Conservation (phyloP, 2,797 vertebrate genomes). For the Silurus lanzhouensis region DNA sequence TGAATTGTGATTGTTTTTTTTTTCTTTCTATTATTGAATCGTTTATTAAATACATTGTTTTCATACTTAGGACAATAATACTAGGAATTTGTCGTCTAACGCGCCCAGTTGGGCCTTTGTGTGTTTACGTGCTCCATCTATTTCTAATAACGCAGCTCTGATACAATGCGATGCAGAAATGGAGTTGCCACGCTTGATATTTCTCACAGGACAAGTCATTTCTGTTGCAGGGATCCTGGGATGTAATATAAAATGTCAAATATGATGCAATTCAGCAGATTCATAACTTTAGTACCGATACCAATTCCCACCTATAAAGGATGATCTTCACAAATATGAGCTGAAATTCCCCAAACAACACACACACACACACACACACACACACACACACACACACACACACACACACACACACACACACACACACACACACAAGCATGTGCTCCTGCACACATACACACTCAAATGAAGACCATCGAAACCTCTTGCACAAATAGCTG, state of each 20-base stretch:
- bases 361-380: neutral
- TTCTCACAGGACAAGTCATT: constrained; percentile 31
- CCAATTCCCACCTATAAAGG: constrained; percentile 3
- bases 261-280: constrained; percentile 19
- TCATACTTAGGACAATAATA: constrained; percentile 1
- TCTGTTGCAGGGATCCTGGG: neutral
- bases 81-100: constrained; percentile 13
- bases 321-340: constrained; percentile 8
- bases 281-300: constrained; percentile 22
- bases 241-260: constrained; percentile 26
- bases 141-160: constrained; percentile 32
- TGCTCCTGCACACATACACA: too few relatives aligned
- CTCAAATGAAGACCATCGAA: too few relatives aligned
- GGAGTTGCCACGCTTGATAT: constrained; percentile 33
- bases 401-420: too few relatives aligned
- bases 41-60: constrained; percentile 10
- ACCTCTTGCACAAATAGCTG: too few relatives aligned
- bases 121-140: neutral
- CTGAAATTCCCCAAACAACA: neutral
- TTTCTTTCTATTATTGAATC: constrained; percentile 3
- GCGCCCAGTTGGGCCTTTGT: neutral
- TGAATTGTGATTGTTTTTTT: neutral
- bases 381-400: neutral
- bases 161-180: constrained; percentile 23
- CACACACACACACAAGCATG: neutral